Evolutionary conservation across 2,797 vertebrate species (phyloP).

Genomic region (Pseudochirops corinnae): DNA sequence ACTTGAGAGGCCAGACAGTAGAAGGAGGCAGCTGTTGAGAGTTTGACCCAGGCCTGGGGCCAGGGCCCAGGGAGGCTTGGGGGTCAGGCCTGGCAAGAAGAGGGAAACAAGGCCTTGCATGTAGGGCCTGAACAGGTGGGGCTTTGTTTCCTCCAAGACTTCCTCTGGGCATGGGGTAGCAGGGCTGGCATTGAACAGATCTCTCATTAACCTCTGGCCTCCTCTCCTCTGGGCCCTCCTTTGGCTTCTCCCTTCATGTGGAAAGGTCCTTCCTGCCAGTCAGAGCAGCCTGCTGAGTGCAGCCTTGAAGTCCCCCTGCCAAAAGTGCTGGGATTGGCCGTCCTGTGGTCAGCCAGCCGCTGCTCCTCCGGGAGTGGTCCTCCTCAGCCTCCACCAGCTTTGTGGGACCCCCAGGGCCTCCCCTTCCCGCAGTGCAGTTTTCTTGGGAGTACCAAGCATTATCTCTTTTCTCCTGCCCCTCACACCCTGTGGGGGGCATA

Average conservation of each 20-base stretch:
- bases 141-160: neutral
- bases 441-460: neutral
- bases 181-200: neutral
- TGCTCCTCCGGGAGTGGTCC: accelerated
- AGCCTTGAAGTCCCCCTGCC: neutral
- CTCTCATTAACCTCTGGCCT: neutral
- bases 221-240: neutral
- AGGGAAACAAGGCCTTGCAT: neutral
- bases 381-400: neutral
- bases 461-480: neutral
- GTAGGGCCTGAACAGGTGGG: conserved; percentile 56
- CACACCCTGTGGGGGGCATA: neutral
- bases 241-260: neutral
- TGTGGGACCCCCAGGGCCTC: neutral
- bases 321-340: neutral
- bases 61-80: neutral
- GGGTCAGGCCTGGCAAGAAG: conserved; percentile 35
- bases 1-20: conserved; percentile 13
- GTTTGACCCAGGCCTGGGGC: neutral
- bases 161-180: neutral
- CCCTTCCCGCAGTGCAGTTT: neutral
- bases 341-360: neutral
- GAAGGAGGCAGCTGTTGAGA: neutral
- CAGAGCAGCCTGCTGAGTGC: neutral
- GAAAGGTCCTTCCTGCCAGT: neutral